Base-by-base conservation (phyloP, 2,888 invertebrate species). In the Epinotia ramella region DNA sequence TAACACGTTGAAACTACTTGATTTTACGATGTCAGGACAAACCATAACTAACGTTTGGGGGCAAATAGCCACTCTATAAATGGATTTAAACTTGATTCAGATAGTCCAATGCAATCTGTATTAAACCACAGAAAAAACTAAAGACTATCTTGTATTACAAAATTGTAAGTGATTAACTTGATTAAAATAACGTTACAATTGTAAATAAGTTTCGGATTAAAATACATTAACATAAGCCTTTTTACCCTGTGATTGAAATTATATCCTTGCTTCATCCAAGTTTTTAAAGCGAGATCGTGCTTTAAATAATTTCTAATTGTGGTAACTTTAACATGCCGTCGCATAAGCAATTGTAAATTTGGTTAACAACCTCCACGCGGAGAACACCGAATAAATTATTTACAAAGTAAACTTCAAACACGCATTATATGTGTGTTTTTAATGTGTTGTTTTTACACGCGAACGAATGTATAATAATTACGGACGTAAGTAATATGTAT, bases 1-100 rank as follows among this genome's bases (percentile, higher is more conserved):
- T 40, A n/a, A 20, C 28, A 57, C 59, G 65, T 64, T 68, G 46
- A 70, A 63, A 64, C 49, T 64, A 59, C 69, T 65, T 64, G 69
- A 73, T 74, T 74, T 57, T 53, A 63, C 16, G 46, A 57, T 56
- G 63, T 24, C 40, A 33, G 56, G 28, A 56, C 59, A 24, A 4
- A 40, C 33, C n/a, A 24, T 46, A 59, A 68, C 59, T 59, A n/a
- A n/a, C 44, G 68, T 9, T 68, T 1, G 18, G 11, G 9, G 16
- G 9, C 24, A 68, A 68, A 67, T 33, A 40, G 18, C 9, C 44
- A 1, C 18, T 20, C 13, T 20, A 40, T 40, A 67, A 33, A 49
- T 49, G n/a, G 1, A 6, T 53, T 53, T 53, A 53, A n/a, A 53
- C n/a, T 53, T 53, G 16, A 53, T 40, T 9, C 40, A 40, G 40